A percentile compares a stretch with the other conserved stretches of the same genome.
Conservation (phyloP, 2,113 vertebrate genomes). For the Bolborhynchus lineola region DNA sequence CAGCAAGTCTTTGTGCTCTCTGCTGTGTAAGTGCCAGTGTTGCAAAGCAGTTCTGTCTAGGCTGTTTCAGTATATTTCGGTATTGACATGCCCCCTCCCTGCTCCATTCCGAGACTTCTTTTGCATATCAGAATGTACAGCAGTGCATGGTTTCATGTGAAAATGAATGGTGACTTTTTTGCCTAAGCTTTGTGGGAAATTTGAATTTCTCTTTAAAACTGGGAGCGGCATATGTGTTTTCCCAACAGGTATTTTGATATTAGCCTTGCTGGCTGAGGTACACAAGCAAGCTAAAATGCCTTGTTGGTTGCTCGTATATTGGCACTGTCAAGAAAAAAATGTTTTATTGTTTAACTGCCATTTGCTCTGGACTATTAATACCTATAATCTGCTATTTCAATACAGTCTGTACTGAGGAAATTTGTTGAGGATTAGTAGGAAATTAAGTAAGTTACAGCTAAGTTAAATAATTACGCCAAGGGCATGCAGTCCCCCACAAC, state of each 20-base stretch:
- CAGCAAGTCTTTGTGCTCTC: conserved; percentile 37
- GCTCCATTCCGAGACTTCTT: background rate
- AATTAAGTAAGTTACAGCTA: conserved; percentile 7
- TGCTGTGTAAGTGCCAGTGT: background rate
- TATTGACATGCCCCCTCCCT: background rate
- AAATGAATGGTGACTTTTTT: background rate
- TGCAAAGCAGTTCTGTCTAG: background rate
- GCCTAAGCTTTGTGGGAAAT: background rate
- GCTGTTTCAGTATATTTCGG: background rate
- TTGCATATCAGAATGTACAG: background rate
- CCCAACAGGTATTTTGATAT: background rate
- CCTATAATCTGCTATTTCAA: conserved; percentile 2
- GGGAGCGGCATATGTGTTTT: background rate
- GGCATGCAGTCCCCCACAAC: background rate
- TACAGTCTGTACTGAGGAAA: background rate
- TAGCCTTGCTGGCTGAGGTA: background rate
- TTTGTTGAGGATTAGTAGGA: conserved; percentile 9
- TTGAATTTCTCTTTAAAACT: background rate
- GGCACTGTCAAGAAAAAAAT: background rate
- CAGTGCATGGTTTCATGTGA: background rate
- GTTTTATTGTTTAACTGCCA: background rate
- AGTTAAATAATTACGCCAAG: background rate
- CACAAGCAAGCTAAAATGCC: background rate
- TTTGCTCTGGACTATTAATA: background rate
- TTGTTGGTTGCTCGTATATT: background rate